phyloP scores from a whole-genome alignment of 2,113 vertebrate genomes.

The mouse (Mus musculus) region DNA sequence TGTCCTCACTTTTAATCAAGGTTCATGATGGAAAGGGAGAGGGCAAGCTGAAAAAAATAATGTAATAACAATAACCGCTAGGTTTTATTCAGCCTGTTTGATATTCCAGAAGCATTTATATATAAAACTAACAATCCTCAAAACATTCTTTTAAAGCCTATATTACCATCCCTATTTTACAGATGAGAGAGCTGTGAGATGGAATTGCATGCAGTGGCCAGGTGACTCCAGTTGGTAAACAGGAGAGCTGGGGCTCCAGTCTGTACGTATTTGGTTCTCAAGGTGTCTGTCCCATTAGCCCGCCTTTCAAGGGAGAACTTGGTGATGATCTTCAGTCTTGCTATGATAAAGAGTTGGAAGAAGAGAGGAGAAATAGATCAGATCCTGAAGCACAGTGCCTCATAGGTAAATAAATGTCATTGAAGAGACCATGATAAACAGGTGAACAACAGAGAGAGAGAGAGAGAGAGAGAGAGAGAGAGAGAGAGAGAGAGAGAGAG shows the following conservation, averaged over 20 bases:
- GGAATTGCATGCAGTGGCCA: not conserved
- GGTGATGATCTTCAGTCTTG: not conserved
- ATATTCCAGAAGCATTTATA: not conserved
- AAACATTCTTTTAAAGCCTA: not conserved
- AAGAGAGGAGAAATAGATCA: not conserved
- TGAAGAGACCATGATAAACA: not conserved
- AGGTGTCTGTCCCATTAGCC: not conserved
- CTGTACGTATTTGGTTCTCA: not conserved
- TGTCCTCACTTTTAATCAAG: not conserved
- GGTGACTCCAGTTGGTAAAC: not conserved
- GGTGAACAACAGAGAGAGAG: not conserved
- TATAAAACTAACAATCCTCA: constrained; percentile 41
- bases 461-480: not conserved
- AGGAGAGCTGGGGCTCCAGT: not conserved
- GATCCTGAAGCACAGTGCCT: not conserved
- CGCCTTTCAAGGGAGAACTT: not conserved
- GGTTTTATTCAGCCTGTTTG: not conserved
- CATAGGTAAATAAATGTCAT: not conserved
- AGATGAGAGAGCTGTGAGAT: not conserved
- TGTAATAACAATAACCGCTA: not conserved
- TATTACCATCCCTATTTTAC: constrained; percentile 26
- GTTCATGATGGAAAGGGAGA: not conserved
- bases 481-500: no score
- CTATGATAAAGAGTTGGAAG: not conserved
- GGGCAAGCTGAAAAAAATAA: constrained; percentile 39